These are phyloP conservation scores for Trogon surrucura DNA, from an alignment of 2,113 vertebrate species.

Conservation along the genomic window DNA sequence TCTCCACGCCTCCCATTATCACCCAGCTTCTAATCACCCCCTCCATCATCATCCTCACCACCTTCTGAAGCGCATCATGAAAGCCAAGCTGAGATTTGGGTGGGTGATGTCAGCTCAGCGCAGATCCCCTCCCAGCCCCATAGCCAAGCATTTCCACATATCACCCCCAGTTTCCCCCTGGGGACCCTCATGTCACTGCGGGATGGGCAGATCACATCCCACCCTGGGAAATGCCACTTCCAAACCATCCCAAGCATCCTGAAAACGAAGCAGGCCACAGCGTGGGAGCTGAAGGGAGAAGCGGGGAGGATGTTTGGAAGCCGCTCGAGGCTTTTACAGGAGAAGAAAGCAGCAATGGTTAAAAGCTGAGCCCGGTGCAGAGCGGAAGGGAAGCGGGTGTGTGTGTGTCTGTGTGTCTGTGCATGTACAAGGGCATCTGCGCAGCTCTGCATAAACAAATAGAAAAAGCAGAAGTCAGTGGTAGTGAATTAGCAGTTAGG, in stretches of 20 bases:
- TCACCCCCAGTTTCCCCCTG: background rate
- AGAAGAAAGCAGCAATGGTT: constrained; percentile 24
- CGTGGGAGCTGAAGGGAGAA: background rate
- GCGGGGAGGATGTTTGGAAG: background rate
- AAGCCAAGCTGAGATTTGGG: background rate
- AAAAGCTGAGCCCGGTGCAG: background rate
- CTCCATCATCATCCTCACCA: background rate
- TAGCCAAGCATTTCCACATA: background rate
- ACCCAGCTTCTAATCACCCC: background rate
- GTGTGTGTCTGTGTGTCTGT: background rate
- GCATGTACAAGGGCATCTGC: constrained; percentile 7
- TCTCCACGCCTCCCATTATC: no score
- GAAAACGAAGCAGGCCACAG: background rate
- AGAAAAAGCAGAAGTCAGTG: constrained; percentile 57
- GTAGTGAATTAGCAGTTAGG: constrained; percentile 39
- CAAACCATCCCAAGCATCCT: background rate
- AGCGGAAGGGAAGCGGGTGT: constrained; percentile 35
- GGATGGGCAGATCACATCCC: background rate
- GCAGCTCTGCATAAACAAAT: background rate
- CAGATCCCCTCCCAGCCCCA: background rate
- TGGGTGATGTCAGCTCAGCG: background rate
- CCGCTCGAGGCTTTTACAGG: background rate
- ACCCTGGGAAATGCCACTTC: accelerated
- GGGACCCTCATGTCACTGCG: accelerated
- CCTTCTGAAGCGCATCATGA: background rate